Percentiles rank a stretch among this genome's conserved stretches.
phyloP scores from a whole-genome alignment of 2,113 vertebrate species.

The Rhea pennata region DNA sequence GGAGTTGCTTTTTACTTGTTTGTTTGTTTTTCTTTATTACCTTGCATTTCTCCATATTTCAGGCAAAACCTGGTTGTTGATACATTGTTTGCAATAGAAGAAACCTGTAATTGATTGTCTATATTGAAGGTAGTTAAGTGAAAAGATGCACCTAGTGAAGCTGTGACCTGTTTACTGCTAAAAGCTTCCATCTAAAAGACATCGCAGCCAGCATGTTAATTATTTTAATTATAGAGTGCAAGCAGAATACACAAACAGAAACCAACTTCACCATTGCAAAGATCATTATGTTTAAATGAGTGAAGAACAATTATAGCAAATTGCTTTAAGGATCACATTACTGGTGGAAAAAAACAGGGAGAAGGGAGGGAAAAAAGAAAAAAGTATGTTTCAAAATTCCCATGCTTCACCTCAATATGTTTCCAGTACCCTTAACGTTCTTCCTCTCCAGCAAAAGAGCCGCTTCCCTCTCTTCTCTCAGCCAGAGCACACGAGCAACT shows the following conservation, averaged over 20 bases:
- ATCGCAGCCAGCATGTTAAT: not conserved
- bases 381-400: not conserved
- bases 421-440: fast-evolving
- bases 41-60: not conserved
- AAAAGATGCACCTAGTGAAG: not conserved
- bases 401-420: not conserved
- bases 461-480: not conserved
- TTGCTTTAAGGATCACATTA: not conserved
- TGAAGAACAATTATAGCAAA: not conserved
- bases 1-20: fast-evolving
- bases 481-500: not conserved
- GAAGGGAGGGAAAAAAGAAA: not conserved
- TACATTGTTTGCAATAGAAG: not conserved
- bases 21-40: not conserved
- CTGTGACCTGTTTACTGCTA: not conserved
- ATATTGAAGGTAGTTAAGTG: not conserved
- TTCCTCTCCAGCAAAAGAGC: not conserved
- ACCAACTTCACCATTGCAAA: not conserved
- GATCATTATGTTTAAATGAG: not conserved
- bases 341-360: not conserved
- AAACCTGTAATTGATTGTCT: not conserved
- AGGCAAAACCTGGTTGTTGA: not conserved
- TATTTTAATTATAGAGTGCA: not conserved
- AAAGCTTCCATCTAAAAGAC: not conserved
- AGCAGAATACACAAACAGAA: not conserved